Conservation (phyloP, 2,113 vertebrate genomes). For the Chrysochloris asiatica region DNA sequence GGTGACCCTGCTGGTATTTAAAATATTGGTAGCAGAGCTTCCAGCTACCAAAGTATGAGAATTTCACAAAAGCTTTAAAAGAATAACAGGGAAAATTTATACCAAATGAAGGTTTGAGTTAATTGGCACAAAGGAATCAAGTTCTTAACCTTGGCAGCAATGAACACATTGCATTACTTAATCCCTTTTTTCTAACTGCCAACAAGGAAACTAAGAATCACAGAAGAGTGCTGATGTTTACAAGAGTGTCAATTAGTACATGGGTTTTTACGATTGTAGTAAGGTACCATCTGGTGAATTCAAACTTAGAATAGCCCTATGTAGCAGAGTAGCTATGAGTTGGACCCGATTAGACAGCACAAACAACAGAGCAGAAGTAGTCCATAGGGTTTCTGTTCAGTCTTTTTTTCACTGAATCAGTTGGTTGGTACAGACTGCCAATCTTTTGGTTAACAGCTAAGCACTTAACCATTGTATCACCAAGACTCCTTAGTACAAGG, state of each 20-base stretch:
- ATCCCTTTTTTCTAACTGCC: neutral
- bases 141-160: neutral
- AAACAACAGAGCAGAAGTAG: too few species aligned
- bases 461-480: neutral
- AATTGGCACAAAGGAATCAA: neutral
- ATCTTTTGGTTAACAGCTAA: neutral
- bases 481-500: neutral
- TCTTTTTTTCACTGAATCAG: neutral
- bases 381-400: too few species aligned
- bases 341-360: too few species aligned
- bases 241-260: neutral
- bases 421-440: neutral
- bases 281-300: neutral
- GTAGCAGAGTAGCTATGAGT: neutral
- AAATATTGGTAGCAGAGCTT: too few species aligned
- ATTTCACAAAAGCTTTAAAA: neutral
- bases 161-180: neutral
- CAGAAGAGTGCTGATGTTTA: neutral
- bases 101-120: neutral
- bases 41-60: too few species aligned
- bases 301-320: neutral
- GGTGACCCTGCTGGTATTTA: too few species aligned
- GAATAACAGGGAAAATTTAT: neutral
- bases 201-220: neutral
- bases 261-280: neutral